Evolutionary conservation across 2,797 vertebrate species (phyloP).

Genomic region (Phrynocephalus forsythii): DNA sequence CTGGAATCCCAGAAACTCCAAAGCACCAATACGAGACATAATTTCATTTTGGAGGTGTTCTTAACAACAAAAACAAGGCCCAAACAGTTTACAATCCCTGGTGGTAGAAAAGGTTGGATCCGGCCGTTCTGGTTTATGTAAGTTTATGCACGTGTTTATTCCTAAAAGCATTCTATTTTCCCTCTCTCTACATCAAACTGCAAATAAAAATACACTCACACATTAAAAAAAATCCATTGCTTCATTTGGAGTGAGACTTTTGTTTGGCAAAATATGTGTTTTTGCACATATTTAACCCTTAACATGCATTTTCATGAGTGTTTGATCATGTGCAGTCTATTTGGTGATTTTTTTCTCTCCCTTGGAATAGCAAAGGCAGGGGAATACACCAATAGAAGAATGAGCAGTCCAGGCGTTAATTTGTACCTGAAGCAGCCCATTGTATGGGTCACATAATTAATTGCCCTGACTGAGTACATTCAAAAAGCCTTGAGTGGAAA

Average conservation of each 20-base stretch:
- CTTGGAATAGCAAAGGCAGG: background rate
- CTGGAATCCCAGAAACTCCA: background rate
- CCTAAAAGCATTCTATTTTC: too few species aligned
- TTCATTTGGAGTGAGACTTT: background rate
- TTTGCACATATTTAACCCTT: background rate
- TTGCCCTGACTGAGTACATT: background rate
- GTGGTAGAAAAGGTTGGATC: background rate
- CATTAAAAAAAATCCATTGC: background rate
- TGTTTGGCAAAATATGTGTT: background rate
- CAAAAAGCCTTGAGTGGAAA: background rate
- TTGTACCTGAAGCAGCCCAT: background rate
- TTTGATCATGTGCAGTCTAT: background rate
- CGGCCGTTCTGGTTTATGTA: background rate
- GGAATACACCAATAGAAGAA: background rate
- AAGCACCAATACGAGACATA: background rate
- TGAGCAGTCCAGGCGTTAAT: background rate
- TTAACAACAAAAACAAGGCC: background rate
- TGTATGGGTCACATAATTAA: background rate
- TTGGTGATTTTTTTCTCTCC: background rate
- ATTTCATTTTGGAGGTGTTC: background rate
- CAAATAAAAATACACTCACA: background rate
- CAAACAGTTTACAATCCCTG: too few species aligned
- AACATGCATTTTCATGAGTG: background rate
- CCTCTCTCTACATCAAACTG: background rate
- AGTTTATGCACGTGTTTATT: background rate